Base-by-base conservation (phyloP, 2,888 invertebrate genomes). In the Nemapogon koenigi region DNA sequence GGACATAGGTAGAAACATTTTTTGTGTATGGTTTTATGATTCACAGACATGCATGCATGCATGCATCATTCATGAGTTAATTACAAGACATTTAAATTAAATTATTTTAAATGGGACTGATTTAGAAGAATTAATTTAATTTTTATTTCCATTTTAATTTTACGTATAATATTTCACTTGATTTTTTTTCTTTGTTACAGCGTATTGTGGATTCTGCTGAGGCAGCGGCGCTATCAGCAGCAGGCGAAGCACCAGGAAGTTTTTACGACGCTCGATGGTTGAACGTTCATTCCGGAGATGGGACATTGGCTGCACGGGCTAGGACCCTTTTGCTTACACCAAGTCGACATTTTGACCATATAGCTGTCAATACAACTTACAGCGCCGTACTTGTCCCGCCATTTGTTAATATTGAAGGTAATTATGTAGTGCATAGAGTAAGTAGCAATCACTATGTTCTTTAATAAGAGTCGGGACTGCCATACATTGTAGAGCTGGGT, bases 131-230 rank as follows among this genome's bases (percentile, higher is more conserved):
- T 10, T 7, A 22, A n/a, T n/a, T n/a, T n/a, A n/a, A n/a, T n/a
- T n/a, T n/a, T n/a, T n/a, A n/a, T n/a, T n/a, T n/a, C n/a, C n/a
- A n/a, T n/a, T n/a, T n/a, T n/a, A n/a, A n/a, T n/a, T n/a, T n/a
- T n/a, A n/a, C n/a, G n/a, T n/a, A n/a, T n/a, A n/a, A n/a, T n/a
- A n/a, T n/a, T n/a, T n/a, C n/a, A 26, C 3, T 26, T 3, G n/a
- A 26, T 3, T 26, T 26, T 26, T 11, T 3, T 11, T 16, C 10
- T 3, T 33, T 33, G 33, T 41, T 43, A 3, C 73, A 94, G 94
- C 88, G 93, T 49, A 88, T 94, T 55, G 92, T 94, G 88, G 94
- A 94, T 67, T 91, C 90, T 10, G 94, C 94, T 0, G 94, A 94
- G 62, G 88, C 90, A 62, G 91, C 92, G 0, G 92, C 93, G 1